Evolutionary conservation across 1,140 invertebrate species (phyloP).

Genomic region (Leucophenga varia): DNA sequence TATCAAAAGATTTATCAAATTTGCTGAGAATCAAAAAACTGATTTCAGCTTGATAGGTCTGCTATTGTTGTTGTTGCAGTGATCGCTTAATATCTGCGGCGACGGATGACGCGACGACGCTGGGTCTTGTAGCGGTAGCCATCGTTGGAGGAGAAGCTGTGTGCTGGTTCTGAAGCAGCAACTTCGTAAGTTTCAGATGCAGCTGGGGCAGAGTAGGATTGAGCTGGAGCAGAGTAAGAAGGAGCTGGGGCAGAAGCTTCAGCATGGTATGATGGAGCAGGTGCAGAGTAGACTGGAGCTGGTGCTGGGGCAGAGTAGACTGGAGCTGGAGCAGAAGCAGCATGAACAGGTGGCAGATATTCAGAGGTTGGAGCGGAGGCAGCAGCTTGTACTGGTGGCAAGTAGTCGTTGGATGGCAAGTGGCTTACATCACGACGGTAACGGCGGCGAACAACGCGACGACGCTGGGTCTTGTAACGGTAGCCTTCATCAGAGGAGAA

Average conservation of each 20-base stretch:
- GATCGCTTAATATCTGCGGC: conserved; percentile 35
- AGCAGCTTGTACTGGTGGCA: conserved; percentile 36
- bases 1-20: neutral
- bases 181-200: conserved; percentile 25
- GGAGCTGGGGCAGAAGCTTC: conserved; percentile 32
- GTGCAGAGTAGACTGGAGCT: conserved; percentile 24
- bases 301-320: conserved; percentile 15
- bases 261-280: conserved; percentile 18
- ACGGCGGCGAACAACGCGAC: conserved; percentile 32
- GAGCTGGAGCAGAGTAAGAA: conserved; percentile 18
- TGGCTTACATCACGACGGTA: conserved; percentile 44
- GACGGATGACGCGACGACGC: conserved; percentile 39
- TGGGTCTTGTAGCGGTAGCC: conserved; percentile 45
- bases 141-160: conserved; percentile 31
- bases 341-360: conserved; percentile 39
- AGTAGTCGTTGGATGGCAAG: conserved; percentile 42
- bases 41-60: conserved; percentile 3
- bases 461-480: conserved; percentile 44
- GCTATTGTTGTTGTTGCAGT: conserved; percentile 15
- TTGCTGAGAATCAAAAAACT: neutral
- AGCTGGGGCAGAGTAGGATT: conserved; percentile 21
- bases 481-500: conserved; percentile 43
- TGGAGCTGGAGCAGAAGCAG: conserved; percentile 20
- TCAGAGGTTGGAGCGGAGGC: conserved; percentile 34
- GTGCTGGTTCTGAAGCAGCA: conserved; percentile 35